Evolutionary conservation across 2,888 invertebrate species (phyloP).

Genomic region (Latheticus oryzae): DNA sequence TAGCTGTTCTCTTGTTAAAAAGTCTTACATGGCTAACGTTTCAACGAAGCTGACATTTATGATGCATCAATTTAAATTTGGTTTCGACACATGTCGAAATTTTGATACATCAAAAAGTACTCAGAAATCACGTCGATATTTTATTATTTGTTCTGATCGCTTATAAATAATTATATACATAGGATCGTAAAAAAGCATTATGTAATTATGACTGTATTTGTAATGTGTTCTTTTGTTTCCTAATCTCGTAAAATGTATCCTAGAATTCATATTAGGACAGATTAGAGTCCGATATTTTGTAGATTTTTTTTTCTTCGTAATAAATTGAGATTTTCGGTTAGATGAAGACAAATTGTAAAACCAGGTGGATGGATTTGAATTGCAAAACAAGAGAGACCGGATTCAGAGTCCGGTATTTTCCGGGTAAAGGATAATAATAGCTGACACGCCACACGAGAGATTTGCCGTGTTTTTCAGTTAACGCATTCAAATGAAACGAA

Average conservation of each 20-base stretch:
- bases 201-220: conserved; percentile 37
- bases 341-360: conserved; percentile 28
- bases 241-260: conserved; percentile 37
- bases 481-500: conserved; percentile 40
- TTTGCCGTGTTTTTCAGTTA: conserved; percentile 37
- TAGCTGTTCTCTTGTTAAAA: conserved; percentile 6
- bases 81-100: conserved; percentile 33
- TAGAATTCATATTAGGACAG: conserved; percentile 10
- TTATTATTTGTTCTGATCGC: conserved; percentile 9
- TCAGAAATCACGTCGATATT: conserved; percentile 14
- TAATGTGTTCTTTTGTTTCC: conserved; percentile 40
- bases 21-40: conserved; percentile 16
- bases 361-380: conserved; percentile 33
- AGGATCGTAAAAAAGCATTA: too few relatives aligned
- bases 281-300: conserved; percentile 6
- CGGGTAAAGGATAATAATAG: conserved; percentile 35
- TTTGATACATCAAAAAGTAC: conserved; percentile 12
- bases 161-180: too few relatives aligned
- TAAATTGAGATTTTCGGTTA: conserved; percentile 19
- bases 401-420: conserved; percentile 33
- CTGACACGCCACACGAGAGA: conserved; percentile 34
- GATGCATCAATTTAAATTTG: conserved; percentile 39
- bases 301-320: conserved; percentile 14
- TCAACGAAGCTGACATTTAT: conserved; percentile 33
- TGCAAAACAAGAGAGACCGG: conserved; percentile 31